Base-by-base conservation (phyloP, 2,113 vertebrate species). In the Aegotheles bennettii region DNA sequence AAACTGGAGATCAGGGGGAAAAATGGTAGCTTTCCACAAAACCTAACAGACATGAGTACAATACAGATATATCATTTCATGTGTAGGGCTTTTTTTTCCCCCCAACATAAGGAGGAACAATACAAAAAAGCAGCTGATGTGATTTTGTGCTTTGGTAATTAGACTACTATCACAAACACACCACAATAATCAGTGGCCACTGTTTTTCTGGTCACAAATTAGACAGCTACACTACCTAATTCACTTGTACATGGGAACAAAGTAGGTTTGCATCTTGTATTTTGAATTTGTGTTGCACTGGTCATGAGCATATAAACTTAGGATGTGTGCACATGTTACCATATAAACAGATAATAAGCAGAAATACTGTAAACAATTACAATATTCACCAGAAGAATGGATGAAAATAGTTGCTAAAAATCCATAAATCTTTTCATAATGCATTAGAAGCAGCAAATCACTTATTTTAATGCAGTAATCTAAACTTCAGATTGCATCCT, bases 91-190 rank as follows among this genome's bases (percentile, higher is more conserved):
- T 7, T 38, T 61, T 57, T 57, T 60, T 10, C 17, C 17, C 43
- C 24, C 48, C 16, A 47, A 24, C 26, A 1, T 20, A 71, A 70
- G 6, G 17, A 8, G 7, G 3, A 7, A 26, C 24, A 90, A 40
- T 31, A 68, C 6, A 35, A 83, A 82, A 57, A 33, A 28, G 29
- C 10, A 51, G 29, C 5, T 54, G 25, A 31, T 16, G 2, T 13
- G 4, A 0, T 43, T 18, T 69, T 56, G 67, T 3, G 1, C 42
- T 89, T 74, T 0, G 0, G 16, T 40, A 6, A n/a, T 42, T 10
- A 60, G 3, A 73, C 3, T 19, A 70, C 28, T 67, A 70, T 13
- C 57, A 82, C 12, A 85, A 56, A 57, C 10, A 77, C 13, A 35
- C 11, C 70, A 29, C n/a, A 40, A 14, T 11, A 28, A 82, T 38